Conservation (phyloP, 2,888 invertebrate genomes). For the Dione juno region DNA sequence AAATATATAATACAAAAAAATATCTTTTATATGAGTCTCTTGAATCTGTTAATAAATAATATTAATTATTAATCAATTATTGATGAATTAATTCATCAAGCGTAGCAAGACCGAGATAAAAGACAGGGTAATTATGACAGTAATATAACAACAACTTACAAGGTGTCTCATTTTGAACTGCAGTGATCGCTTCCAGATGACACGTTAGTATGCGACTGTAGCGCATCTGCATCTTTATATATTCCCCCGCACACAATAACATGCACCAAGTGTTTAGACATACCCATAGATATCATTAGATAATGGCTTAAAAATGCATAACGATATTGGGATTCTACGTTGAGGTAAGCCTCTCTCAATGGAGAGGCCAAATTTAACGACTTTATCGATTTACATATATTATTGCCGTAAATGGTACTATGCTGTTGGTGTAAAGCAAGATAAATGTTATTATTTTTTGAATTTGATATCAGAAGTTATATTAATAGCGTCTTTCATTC, state of each 20-base stretch:
- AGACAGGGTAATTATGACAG: too few species aligned
- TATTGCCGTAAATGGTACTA: background rate
- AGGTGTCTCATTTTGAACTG: constrained; percentile 60
- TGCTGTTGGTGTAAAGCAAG: too few species aligned
- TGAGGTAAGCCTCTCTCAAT: constrained; percentile 24
- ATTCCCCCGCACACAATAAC: constrained; percentile 42
- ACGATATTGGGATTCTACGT: constrained; percentile 28
- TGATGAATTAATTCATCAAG: too few species aligned
- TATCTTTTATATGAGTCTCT: too few species aligned
- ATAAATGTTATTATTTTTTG: background rate
- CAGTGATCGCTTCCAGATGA: constrained; percentile 45
- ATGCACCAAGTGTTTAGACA: constrained; percentile 37
- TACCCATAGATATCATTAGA: constrained; percentile 41
- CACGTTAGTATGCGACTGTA: constrained; percentile 45
- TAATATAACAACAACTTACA: constrained; percentile 61
- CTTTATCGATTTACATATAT: constrained; percentile 30
- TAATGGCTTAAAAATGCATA: constrained; percentile 38
- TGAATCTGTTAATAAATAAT: too few species aligned
- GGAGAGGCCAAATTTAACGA: constrained; percentile 27
- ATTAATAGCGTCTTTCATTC: background rate
- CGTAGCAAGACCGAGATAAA: too few species aligned
- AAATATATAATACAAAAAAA: too few species aligned
- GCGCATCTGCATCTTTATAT: constrained; percentile 57
- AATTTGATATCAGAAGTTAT: background rate
- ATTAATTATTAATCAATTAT: too few species aligned